phyloP scores from a whole-genome alignment of 2,888 invertebrate species.

The Ditula angustiorana region DNA sequence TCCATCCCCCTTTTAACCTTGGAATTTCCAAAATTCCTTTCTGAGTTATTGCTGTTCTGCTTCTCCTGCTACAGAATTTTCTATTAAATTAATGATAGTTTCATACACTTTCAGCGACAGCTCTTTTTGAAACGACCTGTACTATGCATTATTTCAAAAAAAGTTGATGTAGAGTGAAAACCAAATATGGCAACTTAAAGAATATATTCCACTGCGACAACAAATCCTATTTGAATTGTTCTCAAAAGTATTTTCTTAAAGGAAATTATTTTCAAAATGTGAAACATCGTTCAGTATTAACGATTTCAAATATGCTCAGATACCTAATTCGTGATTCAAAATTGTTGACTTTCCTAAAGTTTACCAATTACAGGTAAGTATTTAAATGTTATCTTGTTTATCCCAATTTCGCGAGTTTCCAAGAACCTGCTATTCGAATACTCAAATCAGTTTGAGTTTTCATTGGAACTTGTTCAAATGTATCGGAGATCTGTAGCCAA shows the following conservation, averaged over 20 bases:
- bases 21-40: too few relatives aligned
- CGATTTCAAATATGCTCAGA: conserved; percentile 25
- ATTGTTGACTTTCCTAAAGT: conserved; percentile 26
- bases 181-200: too few relatives aligned
- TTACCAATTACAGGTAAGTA: conserved; percentile 24
- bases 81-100: too few relatives aligned
- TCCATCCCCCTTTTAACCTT: too few relatives aligned
- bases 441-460: conserved; percentile 34
- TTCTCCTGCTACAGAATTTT: too few relatives aligned
- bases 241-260: not conserved
- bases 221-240: not conserved
- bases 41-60: too few relatives aligned
- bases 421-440: conserved; percentile 17
- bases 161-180: too few relatives aligned
- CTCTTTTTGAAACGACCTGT: too few relatives aligned
- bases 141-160: too few relatives aligned
- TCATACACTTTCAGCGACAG: too few relatives aligned
- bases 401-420: conserved; percentile 26
- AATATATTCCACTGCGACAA: not conserved
- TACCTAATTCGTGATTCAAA: conserved; percentile 18
- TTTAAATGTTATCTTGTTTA: conserved; percentile 30
- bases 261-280: not conserved
- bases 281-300: conserved; percentile 14
- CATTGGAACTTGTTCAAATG: conserved; percentile 23
- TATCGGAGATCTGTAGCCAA: conserved; percentile 3